A percentile compares a stretch with the other conserved stretches of the same genome.
phyloP scores from a whole-genome alignment of 2,888 invertebrate species.

The Drosophila yooni region DNA sequence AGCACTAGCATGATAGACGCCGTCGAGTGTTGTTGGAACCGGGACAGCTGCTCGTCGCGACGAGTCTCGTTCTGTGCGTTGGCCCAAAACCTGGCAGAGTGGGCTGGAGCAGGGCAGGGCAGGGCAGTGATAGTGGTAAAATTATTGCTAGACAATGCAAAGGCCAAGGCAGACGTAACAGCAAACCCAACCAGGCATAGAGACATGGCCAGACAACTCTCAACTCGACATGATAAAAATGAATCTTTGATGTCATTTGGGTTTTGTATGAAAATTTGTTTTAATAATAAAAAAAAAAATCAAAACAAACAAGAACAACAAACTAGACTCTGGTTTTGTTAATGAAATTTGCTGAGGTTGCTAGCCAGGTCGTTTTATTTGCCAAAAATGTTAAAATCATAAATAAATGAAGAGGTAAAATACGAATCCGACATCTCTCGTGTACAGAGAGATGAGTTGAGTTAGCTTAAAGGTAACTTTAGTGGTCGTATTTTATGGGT shows the following conservation, averaged over 20 bases:
- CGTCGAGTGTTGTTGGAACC: slow-evolving; percentile 19
- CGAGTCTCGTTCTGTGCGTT: slow-evolving; percentile 35
- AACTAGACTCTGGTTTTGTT: slow-evolving; percentile 59
- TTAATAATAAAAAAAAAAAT: slow-evolving; percentile 69
- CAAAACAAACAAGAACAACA: slow-evolving; percentile 17
- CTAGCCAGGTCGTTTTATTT: slow-evolving; percentile 59
- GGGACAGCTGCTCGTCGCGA: slow-evolving; percentile 43
- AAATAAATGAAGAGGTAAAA: slow-evolving; percentile 63
- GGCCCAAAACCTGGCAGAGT: slow-evolving; percentile 19
- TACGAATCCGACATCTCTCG: neutral
- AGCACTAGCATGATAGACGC: slow-evolving; percentile 66
- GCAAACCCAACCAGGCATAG: slow-evolving; percentile 15
- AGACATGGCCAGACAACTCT: slow-evolving; percentile 49
- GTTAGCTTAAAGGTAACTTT: neutral
- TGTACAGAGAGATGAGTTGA: neutral
- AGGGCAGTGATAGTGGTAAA: neutral
- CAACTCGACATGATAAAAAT: slow-evolving; percentile 73
- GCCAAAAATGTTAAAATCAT: slow-evolving; percentile 73
- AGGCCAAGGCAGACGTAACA: slow-evolving; percentile 17
- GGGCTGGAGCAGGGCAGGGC: neutral
- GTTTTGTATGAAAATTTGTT: slow-evolving; percentile 68
- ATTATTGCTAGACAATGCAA: slow-evolving; percentile 7
- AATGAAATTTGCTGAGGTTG: slow-evolving; percentile 69
- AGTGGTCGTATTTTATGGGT: neutral
- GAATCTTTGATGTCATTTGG: slow-evolving; percentile 79